These are phyloP conservation scores for Oligia strigilis DNA, from an alignment of 2,888 invertebrate genomes.

Conservation along the genomic window DNA sequence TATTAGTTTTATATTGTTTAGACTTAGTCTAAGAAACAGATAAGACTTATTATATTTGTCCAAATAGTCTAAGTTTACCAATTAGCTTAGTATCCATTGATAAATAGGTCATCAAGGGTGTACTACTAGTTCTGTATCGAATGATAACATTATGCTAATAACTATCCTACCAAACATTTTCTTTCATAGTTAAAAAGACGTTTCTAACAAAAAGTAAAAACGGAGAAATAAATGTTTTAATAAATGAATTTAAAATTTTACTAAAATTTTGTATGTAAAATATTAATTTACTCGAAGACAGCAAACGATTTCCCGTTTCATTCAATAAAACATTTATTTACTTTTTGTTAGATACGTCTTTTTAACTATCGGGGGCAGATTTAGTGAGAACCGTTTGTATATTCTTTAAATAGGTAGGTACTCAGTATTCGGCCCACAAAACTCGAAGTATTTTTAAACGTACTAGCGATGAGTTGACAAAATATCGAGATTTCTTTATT, in stretches of 20 bases:
- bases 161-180: not conserved
- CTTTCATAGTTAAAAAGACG: too few species aligned
- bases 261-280: too few species aligned
- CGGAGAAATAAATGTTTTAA: too few species aligned
- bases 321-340: too few species aligned
- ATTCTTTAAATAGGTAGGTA: not conserved
- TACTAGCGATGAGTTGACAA: not conserved
- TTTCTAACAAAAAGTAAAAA: too few species aligned
- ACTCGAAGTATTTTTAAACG: too few species aligned
- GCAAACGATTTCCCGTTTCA: too few species aligned
- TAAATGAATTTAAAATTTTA: too few species aligned
- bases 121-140: not conserved
- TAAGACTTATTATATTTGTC: not conserved
- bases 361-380: too few species aligned
- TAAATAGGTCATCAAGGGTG: slow-evolving; percentile 17
- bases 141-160: slow-evolving; percentile 10
- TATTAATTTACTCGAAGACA: too few species aligned
- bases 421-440: not conserved
- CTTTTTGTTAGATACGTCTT: too few species aligned
- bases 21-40: slow-evolving; percentile 5
- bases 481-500: not conserved
- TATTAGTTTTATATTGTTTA: slow-evolving; percentile 19
- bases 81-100: slow-evolving; percentile 2
- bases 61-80: slow-evolving; percentile 9
- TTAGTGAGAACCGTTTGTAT: too few species aligned